Conservation (phyloP, 1,140 invertebrate species). For the Colletes gigas region DNA sequence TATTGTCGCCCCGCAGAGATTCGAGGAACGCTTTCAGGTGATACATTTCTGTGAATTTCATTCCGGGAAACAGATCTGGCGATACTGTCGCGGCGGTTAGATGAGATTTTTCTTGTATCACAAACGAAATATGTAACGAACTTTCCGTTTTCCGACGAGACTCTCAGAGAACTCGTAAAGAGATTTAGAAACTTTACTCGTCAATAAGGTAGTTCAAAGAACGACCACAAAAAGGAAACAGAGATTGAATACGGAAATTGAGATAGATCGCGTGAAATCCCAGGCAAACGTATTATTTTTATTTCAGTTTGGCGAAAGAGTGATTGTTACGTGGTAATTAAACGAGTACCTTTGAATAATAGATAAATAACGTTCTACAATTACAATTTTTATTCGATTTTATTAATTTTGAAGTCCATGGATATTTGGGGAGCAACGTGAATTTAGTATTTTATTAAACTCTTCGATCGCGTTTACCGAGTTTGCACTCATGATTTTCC, state of each 20-base stretch:
- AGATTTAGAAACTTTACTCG: neutral
- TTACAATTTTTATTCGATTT: too few species aligned
- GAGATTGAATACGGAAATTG: neutral
- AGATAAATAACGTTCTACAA: too few species aligned
- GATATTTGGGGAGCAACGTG: too few species aligned
- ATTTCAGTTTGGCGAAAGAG: too few species aligned
- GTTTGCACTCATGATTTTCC: too few species aligned
- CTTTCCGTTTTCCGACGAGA: neutral
- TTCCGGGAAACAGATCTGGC: neutral
- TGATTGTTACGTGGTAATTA: too few species aligned
- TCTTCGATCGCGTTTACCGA: too few species aligned
- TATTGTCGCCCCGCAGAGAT: constrained; percentile 45
- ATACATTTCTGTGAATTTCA: constrained; percentile 57
- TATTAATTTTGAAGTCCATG: too few species aligned
- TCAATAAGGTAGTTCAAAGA: neutral
- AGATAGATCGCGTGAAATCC: neutral
- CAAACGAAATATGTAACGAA: constrained; percentile 18
- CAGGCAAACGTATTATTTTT: neutral
- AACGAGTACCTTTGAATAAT: too few species aligned
- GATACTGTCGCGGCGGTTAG: constrained; percentile 3
- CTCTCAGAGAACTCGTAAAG: neutral
- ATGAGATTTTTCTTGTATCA: constrained; percentile 15
- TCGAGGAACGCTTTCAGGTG: constrained; percentile 39
- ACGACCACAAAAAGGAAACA: too few species aligned
- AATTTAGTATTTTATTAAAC: too few species aligned